Percentiles rank a stretch among this genome's conserved stretches.
These are phyloP conservation scores for Epirrita christyi DNA, from an alignment of 2,888 invertebrate species.

Conservation along the genomic window DNA sequence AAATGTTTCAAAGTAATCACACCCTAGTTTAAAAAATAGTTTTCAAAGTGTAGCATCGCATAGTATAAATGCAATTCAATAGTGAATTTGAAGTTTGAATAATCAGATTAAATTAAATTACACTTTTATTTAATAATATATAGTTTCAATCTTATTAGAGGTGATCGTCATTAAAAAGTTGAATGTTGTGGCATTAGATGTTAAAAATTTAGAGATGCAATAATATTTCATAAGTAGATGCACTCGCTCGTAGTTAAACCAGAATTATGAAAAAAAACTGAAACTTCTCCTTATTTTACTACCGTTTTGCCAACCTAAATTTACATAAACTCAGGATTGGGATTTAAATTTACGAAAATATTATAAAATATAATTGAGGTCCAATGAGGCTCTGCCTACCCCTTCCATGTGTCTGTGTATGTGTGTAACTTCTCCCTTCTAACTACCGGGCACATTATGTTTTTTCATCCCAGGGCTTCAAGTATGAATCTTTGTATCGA, in stretches of 20 bases:
- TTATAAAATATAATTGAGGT: no score
- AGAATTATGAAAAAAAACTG: constrained; percentile 2
- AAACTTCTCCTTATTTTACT: background rate
- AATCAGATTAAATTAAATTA: constrained; percentile 4
- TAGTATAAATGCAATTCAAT: constrained; percentile 11
- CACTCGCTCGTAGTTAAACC: constrained; percentile 65
- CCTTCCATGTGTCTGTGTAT: no score
- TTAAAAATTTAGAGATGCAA: constrained; percentile 74
- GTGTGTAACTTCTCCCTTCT: background rate
- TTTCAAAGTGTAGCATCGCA: constrained; percentile 11
- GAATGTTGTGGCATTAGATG: constrained; percentile 66
- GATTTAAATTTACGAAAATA: background rate
- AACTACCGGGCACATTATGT: background rate
- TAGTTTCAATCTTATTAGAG: constrained; percentile 14
- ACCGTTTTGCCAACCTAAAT: background rate
- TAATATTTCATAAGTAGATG: constrained; percentile 81
- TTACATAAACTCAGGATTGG: no score
- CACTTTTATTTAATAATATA: constrained; percentile 2
- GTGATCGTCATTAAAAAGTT: constrained; percentile 46
- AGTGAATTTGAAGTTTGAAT: constrained; percentile 5
- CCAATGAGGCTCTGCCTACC: no score
- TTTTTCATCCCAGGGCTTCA: no score
- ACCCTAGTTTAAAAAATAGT: constrained; percentile 15
- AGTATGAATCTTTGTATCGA: no score
- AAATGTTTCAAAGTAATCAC: constrained; percentile 25